A percentile compares a stretch with the other conserved stretches of the same genome.
These are phyloP conservation scores for Abrostola triplasia DNA, from an alignment of 2,888 invertebrate species.

Conservation along the genomic window DNA sequence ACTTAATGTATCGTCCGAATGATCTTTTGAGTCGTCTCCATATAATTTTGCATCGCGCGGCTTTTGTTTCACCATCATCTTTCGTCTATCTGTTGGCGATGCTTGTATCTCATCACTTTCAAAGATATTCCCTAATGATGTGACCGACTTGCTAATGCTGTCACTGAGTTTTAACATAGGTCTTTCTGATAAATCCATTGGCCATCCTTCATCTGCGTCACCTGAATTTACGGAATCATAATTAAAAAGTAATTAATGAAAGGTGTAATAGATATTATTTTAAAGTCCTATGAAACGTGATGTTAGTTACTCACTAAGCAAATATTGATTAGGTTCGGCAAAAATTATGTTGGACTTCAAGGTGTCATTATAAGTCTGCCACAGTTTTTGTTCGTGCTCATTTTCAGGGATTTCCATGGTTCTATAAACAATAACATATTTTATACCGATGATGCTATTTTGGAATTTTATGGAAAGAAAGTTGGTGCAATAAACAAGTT, in stretches of 20 bases:
- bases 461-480: too few relatives aligned
- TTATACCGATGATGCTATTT: too few relatives aligned
- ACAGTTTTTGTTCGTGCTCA: constrained; percentile 14
- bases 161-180: constrained; percentile 65
- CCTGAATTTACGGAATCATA: constrained; percentile 62
- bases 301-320: constrained; percentile 70
- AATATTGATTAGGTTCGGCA: constrained; percentile 65
- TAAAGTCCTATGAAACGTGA: not conserved
- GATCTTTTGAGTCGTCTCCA: constrained; percentile 7
- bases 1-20: not conserved
- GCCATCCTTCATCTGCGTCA: constrained; percentile 79
- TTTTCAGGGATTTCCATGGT: not conserved
- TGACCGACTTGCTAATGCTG: constrained; percentile 74
- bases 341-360: constrained; percentile 52
- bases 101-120: constrained; percentile 69
- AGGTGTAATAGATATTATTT: not conserved
- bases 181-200: constrained; percentile 58
- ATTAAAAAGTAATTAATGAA: not conserved
- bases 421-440: constrained; percentile 20
- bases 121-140: constrained; percentile 74
- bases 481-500: not conserved
- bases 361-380: constrained; percentile 15
- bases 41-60: not conserved
- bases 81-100: constrained; percentile 25
- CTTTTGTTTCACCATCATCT: constrained; percentile 3